Evolutionary conservation across 2,888 invertebrate genomes (phyloP), one percentile per base, ranked within the genome.

Genomic region (Sinohyriopsis cumingii): DNA sequence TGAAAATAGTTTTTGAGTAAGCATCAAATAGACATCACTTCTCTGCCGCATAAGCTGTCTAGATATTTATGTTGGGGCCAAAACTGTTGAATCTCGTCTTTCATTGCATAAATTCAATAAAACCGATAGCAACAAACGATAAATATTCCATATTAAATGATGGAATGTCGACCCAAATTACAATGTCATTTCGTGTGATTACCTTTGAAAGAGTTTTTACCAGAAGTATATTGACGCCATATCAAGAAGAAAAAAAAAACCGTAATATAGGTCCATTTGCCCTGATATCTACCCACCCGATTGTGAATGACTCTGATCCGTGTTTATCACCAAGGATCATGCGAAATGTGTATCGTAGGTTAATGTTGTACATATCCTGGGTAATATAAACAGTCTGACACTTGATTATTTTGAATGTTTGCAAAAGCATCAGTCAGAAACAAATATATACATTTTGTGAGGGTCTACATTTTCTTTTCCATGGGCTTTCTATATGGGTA

Each of bases 241-340:
- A 66, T 53, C 71, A 22, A 33, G 5, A 28, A 28, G 6, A 28
- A 72, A 73, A n/a, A 77, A 55, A 1, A 57, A 71, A 4, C 65
- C 74, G 59, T 75, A 77, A 57, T 73, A 73, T 55, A 69, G 57
- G 45, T 69, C 60, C 28, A 57, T 65, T 33, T 68, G 60, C 5
- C 74, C 69, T n/a, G 61, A 76, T 3, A 72, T 65, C 77, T 77
- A 76, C 3, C 75, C 77, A 33, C 76, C 78, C 12, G 69, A 69
- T 18, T 71, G 76, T 5, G 76, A 73, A 4, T 56, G 55, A 62
- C 75, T 71, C 15, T 71, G 63, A 4, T 77, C 79, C 25, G 77
- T 55, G 15, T 24, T 33, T 1, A 64, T 59, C 7, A 76, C 63
- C 33, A 66, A 24, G 9, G 25, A 55, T 2, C 28, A 28, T 28